Conservation (phyloP, 2,797 vertebrate species). For the Emydoidea blandingii region DNA sequence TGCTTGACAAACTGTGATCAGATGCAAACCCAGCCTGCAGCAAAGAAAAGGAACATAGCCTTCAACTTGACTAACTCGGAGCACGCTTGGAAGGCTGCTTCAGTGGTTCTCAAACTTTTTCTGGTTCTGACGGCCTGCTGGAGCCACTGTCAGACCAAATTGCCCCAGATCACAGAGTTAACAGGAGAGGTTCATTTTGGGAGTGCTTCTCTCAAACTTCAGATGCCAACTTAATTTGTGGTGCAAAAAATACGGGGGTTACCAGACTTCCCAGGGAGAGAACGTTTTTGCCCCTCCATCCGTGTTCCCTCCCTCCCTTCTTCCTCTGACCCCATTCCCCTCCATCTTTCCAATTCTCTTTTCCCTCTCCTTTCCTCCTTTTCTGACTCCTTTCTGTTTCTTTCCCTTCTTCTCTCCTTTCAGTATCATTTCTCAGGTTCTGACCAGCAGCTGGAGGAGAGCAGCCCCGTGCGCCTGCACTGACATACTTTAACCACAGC, state of each 20-base stretch:
- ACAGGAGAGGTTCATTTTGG: neutral
- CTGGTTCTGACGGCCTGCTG: neutral
- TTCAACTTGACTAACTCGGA: fast-evolving
- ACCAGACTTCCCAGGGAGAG: neutral
- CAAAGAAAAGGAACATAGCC: neutral
- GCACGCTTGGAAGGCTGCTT: fast-evolving
- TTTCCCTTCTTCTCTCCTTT: neutral
- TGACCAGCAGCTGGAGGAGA: neutral
- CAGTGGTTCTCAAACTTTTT: neutral
- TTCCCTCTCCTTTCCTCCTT: no score
- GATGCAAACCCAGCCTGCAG: neutral
- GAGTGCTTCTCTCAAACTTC: neutral
- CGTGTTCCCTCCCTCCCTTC: neutral
- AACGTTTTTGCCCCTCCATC: neutral
- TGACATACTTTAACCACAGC: neutral
- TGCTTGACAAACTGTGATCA: neutral
- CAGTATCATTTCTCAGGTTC: neutral
- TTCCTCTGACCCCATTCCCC: neutral
- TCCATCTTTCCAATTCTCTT: neutral
- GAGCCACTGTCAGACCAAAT: neutral
- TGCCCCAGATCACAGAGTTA: neutral
- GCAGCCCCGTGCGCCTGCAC: neutral
- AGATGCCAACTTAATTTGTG: neutral
- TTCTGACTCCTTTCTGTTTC: neutral
- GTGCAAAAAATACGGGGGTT: neutral